phyloP scores from a whole-genome alignment of 2,888 invertebrate species.

The Eristalinus sepulchralis region DNA sequence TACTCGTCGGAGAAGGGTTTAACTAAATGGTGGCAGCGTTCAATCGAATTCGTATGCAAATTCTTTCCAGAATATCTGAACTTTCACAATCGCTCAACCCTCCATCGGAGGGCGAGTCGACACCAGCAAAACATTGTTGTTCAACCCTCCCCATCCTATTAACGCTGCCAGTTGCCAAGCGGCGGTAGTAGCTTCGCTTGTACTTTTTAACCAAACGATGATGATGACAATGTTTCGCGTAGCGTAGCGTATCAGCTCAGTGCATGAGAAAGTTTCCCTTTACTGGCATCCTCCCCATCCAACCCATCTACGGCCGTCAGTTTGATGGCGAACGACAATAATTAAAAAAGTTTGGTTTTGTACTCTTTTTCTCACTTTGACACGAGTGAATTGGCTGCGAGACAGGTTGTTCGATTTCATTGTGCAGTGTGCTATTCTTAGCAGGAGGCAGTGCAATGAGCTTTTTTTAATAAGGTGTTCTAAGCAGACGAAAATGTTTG shows the following conservation, averaged over 20 bases:
- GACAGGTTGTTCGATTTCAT: neutral
- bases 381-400: neutral
- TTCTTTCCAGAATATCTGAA: constrained; percentile 42
- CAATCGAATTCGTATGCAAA: constrained; percentile 56
- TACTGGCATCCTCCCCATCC: neutral
- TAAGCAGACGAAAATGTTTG: neutral
- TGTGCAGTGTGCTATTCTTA: neutral
- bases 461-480: neutral
- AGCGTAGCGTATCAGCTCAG: neutral
- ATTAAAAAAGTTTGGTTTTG: constrained; percentile 56
- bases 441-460: neutral
- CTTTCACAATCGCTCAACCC: constrained; percentile 14
- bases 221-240: constrained; percentile 46
- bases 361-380: neutral
- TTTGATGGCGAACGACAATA: constrained; percentile 35
- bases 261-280: neutral
- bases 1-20: neutral
- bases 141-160: constrained; percentile 27
- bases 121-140: constrained; percentile 22
- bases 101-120: neutral
- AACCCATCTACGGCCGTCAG: neutral
- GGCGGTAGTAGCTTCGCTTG: neutral
- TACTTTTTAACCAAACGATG: constrained; percentile 27
- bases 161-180: constrained; percentile 30
- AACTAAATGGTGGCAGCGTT: constrained; percentile 17